Base-by-base conservation (phyloP, 2,797 vertebrate genomes). In the Sebastes matsubarae region DNA sequence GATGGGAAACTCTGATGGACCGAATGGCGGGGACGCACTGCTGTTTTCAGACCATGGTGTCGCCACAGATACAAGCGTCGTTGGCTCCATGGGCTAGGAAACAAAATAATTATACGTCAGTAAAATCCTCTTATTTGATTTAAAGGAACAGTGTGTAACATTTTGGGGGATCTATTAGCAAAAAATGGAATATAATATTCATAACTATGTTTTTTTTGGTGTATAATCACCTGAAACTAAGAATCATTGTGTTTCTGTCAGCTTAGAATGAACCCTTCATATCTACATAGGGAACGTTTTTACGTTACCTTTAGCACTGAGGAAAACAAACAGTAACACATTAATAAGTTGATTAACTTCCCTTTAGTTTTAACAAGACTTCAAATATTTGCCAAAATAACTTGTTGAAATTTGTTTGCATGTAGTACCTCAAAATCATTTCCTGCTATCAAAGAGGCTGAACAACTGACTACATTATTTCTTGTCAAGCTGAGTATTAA, bases 11-110 rank as follows among this genome's bases (percentile, higher is more conserved):
- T 77, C 64, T 10, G 85, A 65, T 5, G 79, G 67, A 24, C 1
- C 24, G 16, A 32, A 13, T 2, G 75, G 52, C 4, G 54, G 54
- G 3, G 80, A 57, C 0, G 20, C 2, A 57, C 72, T 94, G 72
- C 54, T 82, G 87, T 95, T 94, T 70, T 88, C 79, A 66, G 68
- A 68, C 71, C 77, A 81, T n/a, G 32, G 9, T 9, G 68, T 61
- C n/a, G 63, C 5, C 78, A 76, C 12, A 16, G 73, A 50, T 27
- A 46, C 12, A 50, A 80, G 18, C 10, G 24, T 13, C 27, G 73
- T 9, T 46, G 66, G 8, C 66, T 93, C 81, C 93, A 95, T 90
- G 46, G 65, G 68, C 86, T 89, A 36, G 7, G 30, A 70, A 75
- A 88, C 8, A 71, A 69, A 70, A 77, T 1, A 14, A 27, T 27